Conservation (phyloP, 2,888 invertebrate species). For the Ochropleura leucogaster region DNA sequence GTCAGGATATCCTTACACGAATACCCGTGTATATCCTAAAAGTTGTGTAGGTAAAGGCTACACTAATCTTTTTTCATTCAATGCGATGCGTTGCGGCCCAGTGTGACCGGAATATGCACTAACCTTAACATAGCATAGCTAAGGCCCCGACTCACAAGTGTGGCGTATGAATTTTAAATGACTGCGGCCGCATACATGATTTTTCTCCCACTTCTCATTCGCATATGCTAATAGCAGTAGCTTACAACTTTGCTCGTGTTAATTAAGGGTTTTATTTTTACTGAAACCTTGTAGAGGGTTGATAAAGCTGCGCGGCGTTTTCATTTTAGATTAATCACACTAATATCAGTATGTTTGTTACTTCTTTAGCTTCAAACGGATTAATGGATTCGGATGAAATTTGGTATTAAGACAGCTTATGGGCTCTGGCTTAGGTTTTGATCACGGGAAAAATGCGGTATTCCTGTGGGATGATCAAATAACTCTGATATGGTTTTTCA, state of each 20-base stretch:
- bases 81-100: neutral
- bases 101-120: neutral
- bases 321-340: neutral
- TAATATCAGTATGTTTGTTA: too few relatives aligned
- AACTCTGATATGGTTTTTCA: too few relatives aligned
- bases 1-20: too few relatives aligned
- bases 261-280: constrained; percentile 34
- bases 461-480: too few relatives aligned
- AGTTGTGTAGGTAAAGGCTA: too few relatives aligned
- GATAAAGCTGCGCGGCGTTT: neutral
- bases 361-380: too few relatives aligned
- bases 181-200: constrained; percentile 34
- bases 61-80: neutral
- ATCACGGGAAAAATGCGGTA: too few relatives aligned
- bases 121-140: constrained; percentile 5
- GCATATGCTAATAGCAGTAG: constrained; percentile 34
- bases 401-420: too few relatives aligned
- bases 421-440: too few relatives aligned
- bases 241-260: constrained; percentile 11
- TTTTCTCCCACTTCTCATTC: constrained; percentile 27
- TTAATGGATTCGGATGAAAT: too few relatives aligned
- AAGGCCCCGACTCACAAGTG: constrained; percentile 1
- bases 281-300: constrained; percentile 5
- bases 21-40: too few relatives aligned
- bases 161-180: constrained; percentile 46